Conservation (phyloP, 2,888 invertebrate genomes). For the Troides helena region DNA sequence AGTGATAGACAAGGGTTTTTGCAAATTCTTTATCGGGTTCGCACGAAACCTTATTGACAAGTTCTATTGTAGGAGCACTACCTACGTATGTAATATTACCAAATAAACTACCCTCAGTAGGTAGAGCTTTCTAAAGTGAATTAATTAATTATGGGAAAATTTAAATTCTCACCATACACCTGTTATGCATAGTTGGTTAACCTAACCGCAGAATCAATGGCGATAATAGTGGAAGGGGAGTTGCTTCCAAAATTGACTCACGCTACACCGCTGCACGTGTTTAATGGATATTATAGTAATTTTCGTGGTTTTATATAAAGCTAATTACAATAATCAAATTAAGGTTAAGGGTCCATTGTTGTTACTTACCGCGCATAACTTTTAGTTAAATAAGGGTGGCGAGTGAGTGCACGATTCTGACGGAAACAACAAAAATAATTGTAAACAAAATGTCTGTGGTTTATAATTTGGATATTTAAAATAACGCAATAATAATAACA, state of each 20-base stretch:
- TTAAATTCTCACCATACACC: slow-evolving; percentile 46
- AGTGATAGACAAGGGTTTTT: too few species aligned
- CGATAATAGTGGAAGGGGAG: slow-evolving; percentile 68
- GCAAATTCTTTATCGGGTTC: too few species aligned
- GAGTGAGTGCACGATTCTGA: neutral
- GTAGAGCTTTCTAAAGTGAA: neutral
- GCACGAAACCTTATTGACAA: too few species aligned
- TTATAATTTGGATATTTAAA: too few species aligned
- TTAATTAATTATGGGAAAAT: slow-evolving; percentile 43
- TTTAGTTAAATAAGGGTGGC: neutral
- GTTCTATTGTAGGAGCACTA: too few species aligned
- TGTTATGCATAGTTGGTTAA: slow-evolving; percentile 47
- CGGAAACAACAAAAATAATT: neutral
- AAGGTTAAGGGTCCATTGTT: slow-evolving; percentile 61
- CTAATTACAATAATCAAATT: slow-evolving; percentile 74
- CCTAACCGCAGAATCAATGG: slow-evolving; percentile 74
- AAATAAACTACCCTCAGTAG: too few species aligned
- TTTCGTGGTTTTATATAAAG: slow-evolving; percentile 72
- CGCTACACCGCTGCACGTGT: slow-evolving; percentile 69
- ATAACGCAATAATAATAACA: too few species aligned
- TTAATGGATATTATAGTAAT: slow-evolving; percentile 75
- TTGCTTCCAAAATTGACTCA: slow-evolving; percentile 55
- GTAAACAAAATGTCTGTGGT: neutral
- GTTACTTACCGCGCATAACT: slow-evolving; percentile 38
- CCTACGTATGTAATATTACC: too few species aligned